Evolutionary conservation across 2,797 vertebrate genomes (phyloP), one percentile per base, ranked within the genome.

Genomic region (Sebastes matsubarae): DNA sequence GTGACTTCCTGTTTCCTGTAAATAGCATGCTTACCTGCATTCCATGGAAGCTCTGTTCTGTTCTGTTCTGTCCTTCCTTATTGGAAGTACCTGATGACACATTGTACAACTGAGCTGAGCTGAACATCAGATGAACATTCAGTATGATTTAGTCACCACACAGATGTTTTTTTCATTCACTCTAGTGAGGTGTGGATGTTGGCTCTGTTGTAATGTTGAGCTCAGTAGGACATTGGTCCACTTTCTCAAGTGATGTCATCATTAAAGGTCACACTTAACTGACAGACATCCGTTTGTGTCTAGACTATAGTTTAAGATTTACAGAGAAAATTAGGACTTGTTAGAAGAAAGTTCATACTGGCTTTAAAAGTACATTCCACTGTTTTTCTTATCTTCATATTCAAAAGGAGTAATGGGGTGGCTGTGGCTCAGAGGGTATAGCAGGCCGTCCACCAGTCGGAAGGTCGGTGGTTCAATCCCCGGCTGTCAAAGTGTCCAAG

Each of bases 1-100:
- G 12, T 52, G 32, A 74, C 18, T 80, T 85, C 78, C 75, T 87
- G 59, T 58, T 90, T 59, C 30, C 25, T 72, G 66, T 81, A 24
- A 77, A 61, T 63, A 11, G 8, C 7, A 12, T n/a, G 29, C 7
- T 11, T 34, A 54, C 4, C 16, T 57, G 9, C 67, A 13, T 79
- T 84, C 42, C 32, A 55, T 27, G 20, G 55, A 72, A n/a, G 20
- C 4, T n/a, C 50, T 46, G 42, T 46, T 46, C 6, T 30, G 42
- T 46, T 46, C 6, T 30, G 25, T 57, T 63, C 0, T 65, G 32
- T 72, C 24, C 30, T 75, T n/a, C 2, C 8, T 52, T 46, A 46
- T 57, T 82, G 24, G 78, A 82, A 68, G 12, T 34, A 66, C n/a
- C 10, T 29, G 20, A 22, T 2, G 5, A 29, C 8, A 2, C 8